These are phyloP conservation scores for Drosophila serrata DNA, from an alignment of 1,140 invertebrate genomes.

Conservation along the genomic window DNA sequence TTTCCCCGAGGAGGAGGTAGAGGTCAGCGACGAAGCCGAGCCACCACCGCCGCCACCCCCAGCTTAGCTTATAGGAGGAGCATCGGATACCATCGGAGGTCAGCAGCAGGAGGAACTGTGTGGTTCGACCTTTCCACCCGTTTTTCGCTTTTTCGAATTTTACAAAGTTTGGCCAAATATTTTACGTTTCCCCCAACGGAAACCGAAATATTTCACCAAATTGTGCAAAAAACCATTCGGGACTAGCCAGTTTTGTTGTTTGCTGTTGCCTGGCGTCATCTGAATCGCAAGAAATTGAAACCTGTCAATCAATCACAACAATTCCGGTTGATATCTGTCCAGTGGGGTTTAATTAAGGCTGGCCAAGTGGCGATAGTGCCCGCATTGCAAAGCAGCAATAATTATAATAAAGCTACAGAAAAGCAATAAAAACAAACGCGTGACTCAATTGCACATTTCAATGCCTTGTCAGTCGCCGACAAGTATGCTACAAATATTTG, in stretches of 20 bases:
- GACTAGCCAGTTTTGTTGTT: constrained; percentile 11
- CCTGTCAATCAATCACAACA: constrained; percentile 48
- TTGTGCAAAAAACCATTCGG: constrained; percentile 24
- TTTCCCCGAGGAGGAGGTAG: constrained; percentile 29
- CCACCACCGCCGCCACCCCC: not conserved
- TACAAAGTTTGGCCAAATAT: constrained; percentile 41
- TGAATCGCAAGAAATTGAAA: constrained; percentile 4
- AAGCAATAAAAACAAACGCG: constrained; percentile 16
- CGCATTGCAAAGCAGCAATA: constrained; percentile 37
- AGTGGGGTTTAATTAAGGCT: constrained; percentile 67
- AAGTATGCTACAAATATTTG: constrained; percentile 75
- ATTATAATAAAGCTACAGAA: constrained; percentile 42
- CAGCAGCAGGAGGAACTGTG: constrained; percentile 1
- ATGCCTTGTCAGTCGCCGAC: constrained; percentile 4
- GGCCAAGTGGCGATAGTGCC: constrained; percentile 51
- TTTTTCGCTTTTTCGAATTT: constrained; percentile 7
- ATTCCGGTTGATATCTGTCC: constrained; percentile 57
- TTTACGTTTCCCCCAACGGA: constrained; percentile 8
- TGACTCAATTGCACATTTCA: constrained; percentile 36
- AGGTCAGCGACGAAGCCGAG: constrained; percentile 10
- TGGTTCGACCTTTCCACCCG: not conserved
- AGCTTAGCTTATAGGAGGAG: constrained; percentile 2
- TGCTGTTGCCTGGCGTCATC: constrained; percentile 3
- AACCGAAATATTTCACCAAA: constrained; percentile 47
- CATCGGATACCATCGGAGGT: not conserved